Evolutionary conservation across 2,888 invertebrate species (phyloP).

Genomic region (Drosophila monieri): DNA sequence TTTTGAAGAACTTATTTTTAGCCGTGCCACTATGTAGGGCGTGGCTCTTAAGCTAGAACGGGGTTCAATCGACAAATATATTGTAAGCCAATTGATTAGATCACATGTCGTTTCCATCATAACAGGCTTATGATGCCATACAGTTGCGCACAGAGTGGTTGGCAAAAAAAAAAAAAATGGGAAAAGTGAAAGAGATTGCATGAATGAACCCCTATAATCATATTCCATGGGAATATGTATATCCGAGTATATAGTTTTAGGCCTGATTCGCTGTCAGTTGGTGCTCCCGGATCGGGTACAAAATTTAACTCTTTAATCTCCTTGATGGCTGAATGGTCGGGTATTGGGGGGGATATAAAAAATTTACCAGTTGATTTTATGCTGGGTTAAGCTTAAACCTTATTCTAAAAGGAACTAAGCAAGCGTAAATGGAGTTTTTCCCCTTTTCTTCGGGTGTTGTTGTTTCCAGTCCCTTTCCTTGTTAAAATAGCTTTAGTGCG

Average conservation of each 20-base stretch:
- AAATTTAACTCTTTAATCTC: constrained; percentile 78
- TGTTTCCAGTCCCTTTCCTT: constrained; percentile 68
- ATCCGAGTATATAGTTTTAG: constrained; percentile 18
- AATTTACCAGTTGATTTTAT: constrained; percentile 80
- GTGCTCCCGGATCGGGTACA: constrained; percentile 40
- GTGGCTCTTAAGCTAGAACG: constrained; percentile 2
- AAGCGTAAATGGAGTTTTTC: constrained; percentile 73
- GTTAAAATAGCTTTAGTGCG: constrained; percentile 76
- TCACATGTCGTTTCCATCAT: constrained; percentile 52
- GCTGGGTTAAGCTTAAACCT: constrained; percentile 81
- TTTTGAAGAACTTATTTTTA: not conserved
- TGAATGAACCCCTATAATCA: constrained; percentile 52
- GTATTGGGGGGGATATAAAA: constrained; percentile 66
- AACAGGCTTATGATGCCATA: constrained; percentile 56
- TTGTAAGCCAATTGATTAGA: constrained; percentile 61
- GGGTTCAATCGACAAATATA: constrained; percentile 40
- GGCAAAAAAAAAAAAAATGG: constrained; percentile 17
- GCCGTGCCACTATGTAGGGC: not conserved
- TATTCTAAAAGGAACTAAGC: constrained; percentile 81
- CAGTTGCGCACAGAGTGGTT: constrained; percentile 1
- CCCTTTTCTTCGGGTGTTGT: constrained; percentile 16
- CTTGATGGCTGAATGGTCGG: constrained; percentile 44
- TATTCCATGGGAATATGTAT: constrained; percentile 60
- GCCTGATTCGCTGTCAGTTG: constrained; percentile 12
- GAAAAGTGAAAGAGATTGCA: constrained; percentile 16